phyloP scores from a whole-genome alignment of 2,113 vertebrate species.

The Ondatra zibethicus region DNA sequence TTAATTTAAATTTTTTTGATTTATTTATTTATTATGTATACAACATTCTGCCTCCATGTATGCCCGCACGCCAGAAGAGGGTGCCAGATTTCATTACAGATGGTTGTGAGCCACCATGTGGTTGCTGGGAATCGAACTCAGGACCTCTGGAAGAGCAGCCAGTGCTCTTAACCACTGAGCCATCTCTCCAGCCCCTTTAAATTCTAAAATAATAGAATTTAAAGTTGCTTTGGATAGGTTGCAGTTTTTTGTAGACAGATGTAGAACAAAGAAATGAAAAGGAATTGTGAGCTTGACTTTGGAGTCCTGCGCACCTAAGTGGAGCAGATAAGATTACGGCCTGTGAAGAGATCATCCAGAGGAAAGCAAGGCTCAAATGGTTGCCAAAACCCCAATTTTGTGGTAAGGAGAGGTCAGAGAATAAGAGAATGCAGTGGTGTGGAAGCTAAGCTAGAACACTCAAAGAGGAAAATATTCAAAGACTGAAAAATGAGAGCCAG shows the following conservation, averaged over 20 bases:
- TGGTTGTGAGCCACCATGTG: too few species aligned
- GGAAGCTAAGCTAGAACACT: neutral
- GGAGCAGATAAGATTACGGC: neutral
- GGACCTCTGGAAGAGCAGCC: too few species aligned
- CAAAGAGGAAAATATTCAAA: neutral
- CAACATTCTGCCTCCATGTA: too few species aligned
- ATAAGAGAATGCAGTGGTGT: neutral
- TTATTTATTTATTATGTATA: too few species aligned
- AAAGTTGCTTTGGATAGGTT: neutral
- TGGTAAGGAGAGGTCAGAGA: neutral
- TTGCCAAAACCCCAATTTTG: neutral
- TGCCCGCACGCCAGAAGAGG: too few species aligned
- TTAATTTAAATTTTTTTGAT: neutral
- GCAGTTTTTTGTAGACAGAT: neutral
- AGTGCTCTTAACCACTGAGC: too few species aligned
- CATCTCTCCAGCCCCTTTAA: too few species aligned
- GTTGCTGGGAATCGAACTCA: too few species aligned
- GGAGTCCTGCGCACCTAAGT: neutral
- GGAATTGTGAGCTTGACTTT: neutral
- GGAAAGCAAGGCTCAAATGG: neutral
- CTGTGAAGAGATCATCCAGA: neutral
- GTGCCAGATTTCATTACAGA: too few species aligned
- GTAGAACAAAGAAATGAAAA: neutral
- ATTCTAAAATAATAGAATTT: neutral
- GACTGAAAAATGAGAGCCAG: slow-evolving; percentile 4